Conservation (phyloP, 1,140 invertebrate genomes). For the Magallana ariakensis region DNA sequence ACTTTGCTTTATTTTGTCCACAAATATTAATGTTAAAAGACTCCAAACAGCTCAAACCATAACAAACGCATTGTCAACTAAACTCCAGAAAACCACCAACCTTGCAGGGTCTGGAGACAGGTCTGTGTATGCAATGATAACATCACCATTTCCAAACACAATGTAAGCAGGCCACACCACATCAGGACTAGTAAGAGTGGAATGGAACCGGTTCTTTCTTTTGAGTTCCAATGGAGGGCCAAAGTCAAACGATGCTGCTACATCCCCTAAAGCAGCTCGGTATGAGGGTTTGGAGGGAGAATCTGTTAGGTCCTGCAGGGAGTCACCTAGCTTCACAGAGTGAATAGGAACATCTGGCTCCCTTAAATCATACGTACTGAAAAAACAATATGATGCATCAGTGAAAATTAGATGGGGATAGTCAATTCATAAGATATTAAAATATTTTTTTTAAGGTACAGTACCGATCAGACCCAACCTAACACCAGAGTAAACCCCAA, state of each 20-base stretch:
- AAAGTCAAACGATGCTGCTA: constrained; percentile 91
- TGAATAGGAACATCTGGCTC: constrained; percentile 75
- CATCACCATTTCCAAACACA: constrained; percentile 90
- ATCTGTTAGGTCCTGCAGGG: constrained; percentile 48
- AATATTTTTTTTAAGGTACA: no score
- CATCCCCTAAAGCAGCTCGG: constrained; percentile 86
- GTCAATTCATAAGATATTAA: no score
- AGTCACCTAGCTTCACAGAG: constrained; percentile 63
- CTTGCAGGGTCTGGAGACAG: constrained; percentile 62
- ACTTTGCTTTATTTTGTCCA: no score
- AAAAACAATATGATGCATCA: background rate
- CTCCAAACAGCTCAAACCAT: no score
- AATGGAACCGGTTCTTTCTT: constrained; percentile 51
- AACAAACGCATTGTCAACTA: no score
- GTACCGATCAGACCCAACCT: no score
- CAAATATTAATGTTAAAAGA: no score
- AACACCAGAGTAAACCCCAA: no score
- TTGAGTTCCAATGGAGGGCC: constrained; percentile 81
- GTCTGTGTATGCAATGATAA: constrained; percentile 83
- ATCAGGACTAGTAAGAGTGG: constrained; percentile 22
- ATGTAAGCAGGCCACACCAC: constrained; percentile 88
- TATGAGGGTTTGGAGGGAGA: constrained; percentile 67
- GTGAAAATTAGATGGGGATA: no score
- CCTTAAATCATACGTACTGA: constrained; percentile 76
- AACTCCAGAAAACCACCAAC: background rate